These are phyloP conservation scores for Ametastegia equiseti DNA, from an alignment of 2,888 invertebrate genomes.

Conservation along the genomic window DNA sequence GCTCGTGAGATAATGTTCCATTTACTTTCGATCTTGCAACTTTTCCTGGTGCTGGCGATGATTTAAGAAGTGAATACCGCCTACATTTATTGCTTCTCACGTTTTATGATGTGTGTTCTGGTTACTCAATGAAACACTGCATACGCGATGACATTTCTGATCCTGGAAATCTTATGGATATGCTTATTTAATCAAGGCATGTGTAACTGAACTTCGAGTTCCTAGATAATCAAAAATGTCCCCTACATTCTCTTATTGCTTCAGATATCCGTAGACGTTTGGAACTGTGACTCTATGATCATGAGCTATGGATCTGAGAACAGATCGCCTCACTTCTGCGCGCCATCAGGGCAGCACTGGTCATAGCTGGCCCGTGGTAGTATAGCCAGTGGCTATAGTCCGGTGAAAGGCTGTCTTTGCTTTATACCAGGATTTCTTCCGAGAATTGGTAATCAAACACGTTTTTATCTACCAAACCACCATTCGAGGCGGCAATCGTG, in stretches of 20 bases:
- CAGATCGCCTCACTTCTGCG: not conserved
- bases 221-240: not conserved
- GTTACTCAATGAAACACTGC: not conserved
- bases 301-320: not conserved
- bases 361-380: not conserved
- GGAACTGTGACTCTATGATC: not conserved
- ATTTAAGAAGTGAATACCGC: not conserved
- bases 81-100: not conserved
- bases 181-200: not conserved
- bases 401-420: conserved; percentile 45
- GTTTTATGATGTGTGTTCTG: not conserved
- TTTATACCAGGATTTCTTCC: not conserved
- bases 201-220: not conserved
- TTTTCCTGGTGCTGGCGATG: too few species aligned
- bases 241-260: not conserved
- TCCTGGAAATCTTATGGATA: not conserved
- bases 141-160: not conserved
- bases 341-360: not conserved
- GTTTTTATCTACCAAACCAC: not conserved
- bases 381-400: conserved; percentile 42
- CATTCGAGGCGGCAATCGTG: not conserved
- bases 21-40: too few species aligned
- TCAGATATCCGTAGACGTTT: not conserved
- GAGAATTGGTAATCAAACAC: not conserved
- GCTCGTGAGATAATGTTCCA: too few species aligned